Percentiles rank a stretch among this genome's conserved stretches.
Conservation (phyloP, 2,888 invertebrate species). For the Dioctria rufipes region DNA sequence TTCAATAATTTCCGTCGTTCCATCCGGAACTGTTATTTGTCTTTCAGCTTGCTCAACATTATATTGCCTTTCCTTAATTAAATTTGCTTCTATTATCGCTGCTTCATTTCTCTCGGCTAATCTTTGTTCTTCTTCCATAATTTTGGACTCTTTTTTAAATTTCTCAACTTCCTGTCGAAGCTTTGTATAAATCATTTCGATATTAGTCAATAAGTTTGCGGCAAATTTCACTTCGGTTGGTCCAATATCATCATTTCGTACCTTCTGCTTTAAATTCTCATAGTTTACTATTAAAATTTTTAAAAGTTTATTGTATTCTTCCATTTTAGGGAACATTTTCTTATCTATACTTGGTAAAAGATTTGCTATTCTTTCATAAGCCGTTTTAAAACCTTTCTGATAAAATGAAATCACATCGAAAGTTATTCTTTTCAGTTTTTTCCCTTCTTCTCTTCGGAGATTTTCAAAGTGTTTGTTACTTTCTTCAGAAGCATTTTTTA, state of each 20-base stretch:
- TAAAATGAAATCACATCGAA: constrained; percentile 75
- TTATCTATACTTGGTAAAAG: constrained; percentile 71
- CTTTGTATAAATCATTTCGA: constrained; percentile 72
- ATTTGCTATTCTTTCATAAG: constrained; percentile 74
- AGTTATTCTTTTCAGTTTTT: constrained; percentile 64
- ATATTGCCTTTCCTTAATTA: constrained; percentile 59
- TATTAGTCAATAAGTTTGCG: constrained; percentile 71
- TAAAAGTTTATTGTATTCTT: constrained; percentile 69
- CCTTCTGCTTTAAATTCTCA: constrained; percentile 65
- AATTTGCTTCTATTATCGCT: constrained; percentile 31
- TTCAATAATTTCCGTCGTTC: constrained; percentile 18
- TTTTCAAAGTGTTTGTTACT: constrained; percentile 63
- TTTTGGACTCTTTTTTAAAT: constrained; percentile 14
- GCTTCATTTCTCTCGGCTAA: background rate
- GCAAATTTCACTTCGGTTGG: constrained; percentile 74
- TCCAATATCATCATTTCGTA: constrained; percentile 70
- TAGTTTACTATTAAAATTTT: constrained; percentile 66
- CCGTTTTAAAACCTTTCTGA: constrained; percentile 74
- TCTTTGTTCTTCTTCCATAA: background rate
- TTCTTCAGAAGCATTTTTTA: constrained; percentile 62
- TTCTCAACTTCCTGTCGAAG: constrained; percentile 70
- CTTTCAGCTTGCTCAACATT: constrained; percentile 52
- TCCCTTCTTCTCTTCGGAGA: constrained; percentile 63
- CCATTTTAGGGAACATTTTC: constrained; percentile 66
- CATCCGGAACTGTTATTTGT: constrained; percentile 55